Evolutionary conservation across 2,888 invertebrate genomes (phyloP).

Genomic region (Lepidonotus clava): DNA sequence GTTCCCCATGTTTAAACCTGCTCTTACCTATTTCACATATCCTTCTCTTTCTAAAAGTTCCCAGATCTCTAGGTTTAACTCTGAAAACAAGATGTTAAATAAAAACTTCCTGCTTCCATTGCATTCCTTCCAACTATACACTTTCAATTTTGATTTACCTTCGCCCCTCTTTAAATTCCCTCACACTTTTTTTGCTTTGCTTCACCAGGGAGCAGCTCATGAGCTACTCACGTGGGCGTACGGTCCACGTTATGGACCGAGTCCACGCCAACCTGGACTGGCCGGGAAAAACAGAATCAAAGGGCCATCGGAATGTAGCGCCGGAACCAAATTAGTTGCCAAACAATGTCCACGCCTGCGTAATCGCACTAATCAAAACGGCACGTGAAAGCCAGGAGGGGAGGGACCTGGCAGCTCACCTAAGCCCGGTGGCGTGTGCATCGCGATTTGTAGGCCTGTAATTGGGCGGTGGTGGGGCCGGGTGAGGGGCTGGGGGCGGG

Average conservation of each 20-base stretch:
- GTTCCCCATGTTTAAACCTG: no score
- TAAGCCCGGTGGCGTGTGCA: background rate
- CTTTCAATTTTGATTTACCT: no score
- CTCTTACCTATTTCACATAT: no score
- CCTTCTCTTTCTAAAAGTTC: no score
- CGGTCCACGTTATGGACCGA: background rate
- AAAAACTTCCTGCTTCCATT: no score
- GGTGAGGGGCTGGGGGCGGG: background rate
- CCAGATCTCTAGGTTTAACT: no score
- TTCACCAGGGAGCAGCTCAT: background rate
- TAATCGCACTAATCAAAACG: background rate
- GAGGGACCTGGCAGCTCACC: background rate
- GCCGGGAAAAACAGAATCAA: background rate
- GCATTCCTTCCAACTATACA: no score
- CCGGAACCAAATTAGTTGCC: background rate
- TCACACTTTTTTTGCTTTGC: background rate
- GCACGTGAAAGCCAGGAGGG: background rate
- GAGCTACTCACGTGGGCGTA: background rate
- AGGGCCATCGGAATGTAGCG: background rate
- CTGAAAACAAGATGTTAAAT: no score
- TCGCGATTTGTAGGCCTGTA: background rate
- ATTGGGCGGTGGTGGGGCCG: background rate
- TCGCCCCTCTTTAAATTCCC: no score
- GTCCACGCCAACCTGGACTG: background rate
- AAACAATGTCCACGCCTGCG: background rate